Conservation (phyloP, 2,888 invertebrate genomes). For the Hemicrepidius hirtus region DNA sequence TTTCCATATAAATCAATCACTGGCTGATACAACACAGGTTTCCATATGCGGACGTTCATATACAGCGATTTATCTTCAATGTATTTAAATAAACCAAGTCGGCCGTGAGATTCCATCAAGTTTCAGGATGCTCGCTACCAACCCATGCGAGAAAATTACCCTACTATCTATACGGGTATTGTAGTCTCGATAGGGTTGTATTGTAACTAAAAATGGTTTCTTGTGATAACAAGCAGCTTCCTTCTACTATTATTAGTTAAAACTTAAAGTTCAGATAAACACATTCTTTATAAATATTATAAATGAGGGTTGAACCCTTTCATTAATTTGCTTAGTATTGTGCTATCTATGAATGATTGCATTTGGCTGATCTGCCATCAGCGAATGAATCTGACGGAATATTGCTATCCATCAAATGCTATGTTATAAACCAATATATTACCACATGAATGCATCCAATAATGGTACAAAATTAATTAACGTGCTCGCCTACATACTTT, state of each 20-base stretch:
- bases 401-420: constrained; percentile 25
- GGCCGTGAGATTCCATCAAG: constrained; percentile 69
- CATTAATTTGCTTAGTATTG: too few relatives aligned
- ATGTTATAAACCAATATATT: constrained; percentile 30
- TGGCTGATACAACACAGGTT: constrained; percentile 60
- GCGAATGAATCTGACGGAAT: not conserved
- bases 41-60: constrained; percentile 56
- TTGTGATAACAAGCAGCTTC: constrained; percentile 36
- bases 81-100: constrained; percentile 69
- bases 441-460: constrained; percentile 36
- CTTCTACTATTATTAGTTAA: constrained; percentile 1
- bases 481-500: constrained; percentile 34
- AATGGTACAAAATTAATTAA: constrained; percentile 43
- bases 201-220: constrained; percentile 51
- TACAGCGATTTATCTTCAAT: constrained; percentile 63
- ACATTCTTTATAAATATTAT: too few relatives aligned
- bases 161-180: constrained; percentile 52
- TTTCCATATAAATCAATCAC: constrained; percentile 65
- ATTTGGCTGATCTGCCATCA: not conserved
- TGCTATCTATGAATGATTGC: too few relatives aligned
- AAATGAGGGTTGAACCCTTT: too few relatives aligned
- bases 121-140: constrained; percentile 65
- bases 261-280: too few relatives aligned
- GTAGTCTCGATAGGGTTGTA: constrained; percentile 48
- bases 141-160: constrained; percentile 68